Conservation (phyloP, 2,797 vertebrate species). For the Sandelia bainsii region DNA sequence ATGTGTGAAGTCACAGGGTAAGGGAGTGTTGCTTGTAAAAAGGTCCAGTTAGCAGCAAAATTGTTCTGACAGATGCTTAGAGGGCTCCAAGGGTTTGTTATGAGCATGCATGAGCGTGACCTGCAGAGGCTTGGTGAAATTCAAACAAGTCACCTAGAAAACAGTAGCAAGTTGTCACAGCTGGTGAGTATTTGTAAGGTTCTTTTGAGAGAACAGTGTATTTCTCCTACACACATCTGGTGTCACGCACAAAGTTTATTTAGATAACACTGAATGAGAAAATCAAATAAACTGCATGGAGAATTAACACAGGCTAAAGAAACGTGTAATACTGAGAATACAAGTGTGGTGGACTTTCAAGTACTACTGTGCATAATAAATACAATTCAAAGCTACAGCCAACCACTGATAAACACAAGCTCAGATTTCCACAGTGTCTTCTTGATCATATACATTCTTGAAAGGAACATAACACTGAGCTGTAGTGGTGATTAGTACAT, state of each 20-base stretch:
- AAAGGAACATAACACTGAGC: conserved; percentile 10
- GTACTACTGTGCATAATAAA: conserved; percentile 19
- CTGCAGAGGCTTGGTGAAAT: conserved; percentile 10
- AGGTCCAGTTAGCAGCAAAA: conserved; percentile 13
- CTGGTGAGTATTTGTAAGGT: conserved; percentile 13
- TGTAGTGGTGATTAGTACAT: conserved; percentile 40
- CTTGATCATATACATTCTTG: conserved; percentile 28
- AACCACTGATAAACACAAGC: conserved; percentile 13
- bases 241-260: conserved; percentile 2
- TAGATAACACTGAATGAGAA: conserved; percentile 26
- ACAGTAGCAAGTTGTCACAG: conserved; percentile 13
- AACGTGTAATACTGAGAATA: not conserved
- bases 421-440: conserved; percentile 16
- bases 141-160: conserved; percentile 27
- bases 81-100: conserved; percentile 18
- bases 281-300: conserved; percentile 31
- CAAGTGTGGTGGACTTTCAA: conserved; percentile 17
- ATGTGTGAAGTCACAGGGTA: conserved; percentile 8
- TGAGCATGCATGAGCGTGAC: conserved; percentile 1
- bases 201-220: not conserved
- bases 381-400: conserved; percentile 22
- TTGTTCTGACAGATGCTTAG: conserved; percentile 24
- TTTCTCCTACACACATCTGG: not conserved
- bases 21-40: conserved; percentile 21
- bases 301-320: conserved; percentile 12